Base-by-base conservation (phyloP, 2,888 invertebrate species). In the Tipula lateralis region DNA sequence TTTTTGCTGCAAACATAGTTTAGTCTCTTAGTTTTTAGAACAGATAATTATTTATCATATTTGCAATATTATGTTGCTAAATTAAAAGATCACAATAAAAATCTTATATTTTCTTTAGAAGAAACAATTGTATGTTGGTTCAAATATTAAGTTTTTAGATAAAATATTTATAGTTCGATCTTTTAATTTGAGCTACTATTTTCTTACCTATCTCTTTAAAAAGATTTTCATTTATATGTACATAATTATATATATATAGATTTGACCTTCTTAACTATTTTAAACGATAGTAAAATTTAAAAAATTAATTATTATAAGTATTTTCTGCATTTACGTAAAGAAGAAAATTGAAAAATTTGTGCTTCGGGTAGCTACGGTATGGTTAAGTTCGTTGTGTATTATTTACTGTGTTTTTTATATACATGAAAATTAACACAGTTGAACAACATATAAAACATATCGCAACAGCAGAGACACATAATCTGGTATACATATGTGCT, bases 381-480 rank as follows among this genome's bases (percentile, higher is more conserved):
- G 5, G 16, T 44, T 7, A 44, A 24, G 66, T 9, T 24, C 12
- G 24, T 9, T 66, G 9, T 66, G 24, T 39, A 6, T 39, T 39
- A 13, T 13, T 39, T 39, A 2, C 39, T 39, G 39, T 66, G 66
- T 24, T 66, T 66, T 66, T 66, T 24, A 24, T n/a, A n/a, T 66
- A 66, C 66, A 66, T 66, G 66, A 66, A 66, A 66, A 66, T 66
- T 66, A 66, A 66, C 66, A 66, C 66, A 66, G 66, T 66, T 66
- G 66, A 66, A 66, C 66, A 66, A 66, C 66, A 66, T 66, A 66
- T 24, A 24, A 1, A 66, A 66, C 24, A 24, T 24, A 66, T 24
- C 1, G 66, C 24, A 24, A 24, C 44, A 50, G 44, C 44, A 50
- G 44, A 50, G 44, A 50, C 66, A 66, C 19, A 19, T 19, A 66